Evolutionary conservation across 2,888 invertebrate species (phyloP).

Genomic region (Venustoraphidia nigricollis): DNA sequence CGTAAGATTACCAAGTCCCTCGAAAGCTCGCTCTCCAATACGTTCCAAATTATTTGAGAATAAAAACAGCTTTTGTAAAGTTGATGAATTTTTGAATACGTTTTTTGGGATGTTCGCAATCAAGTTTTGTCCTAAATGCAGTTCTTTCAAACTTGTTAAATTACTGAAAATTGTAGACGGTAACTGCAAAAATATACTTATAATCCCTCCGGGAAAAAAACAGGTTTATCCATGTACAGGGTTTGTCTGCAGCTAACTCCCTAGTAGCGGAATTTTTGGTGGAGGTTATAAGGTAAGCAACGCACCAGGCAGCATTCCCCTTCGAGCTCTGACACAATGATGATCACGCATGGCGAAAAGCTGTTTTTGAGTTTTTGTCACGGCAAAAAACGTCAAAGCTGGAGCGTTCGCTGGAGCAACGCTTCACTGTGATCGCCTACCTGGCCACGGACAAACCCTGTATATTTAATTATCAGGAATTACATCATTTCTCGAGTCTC

Average conservation of each 20-base stretch:
- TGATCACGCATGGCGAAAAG: too few relatives aligned
- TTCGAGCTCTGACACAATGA: too few relatives aligned
- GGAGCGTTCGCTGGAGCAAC: too few relatives aligned
- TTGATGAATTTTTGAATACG: constrained; percentile 37
- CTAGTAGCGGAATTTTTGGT: too few relatives aligned
- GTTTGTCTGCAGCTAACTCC: too few relatives aligned
- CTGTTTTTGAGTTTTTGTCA: too few relatives aligned
- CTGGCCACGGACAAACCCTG: too few relatives aligned
- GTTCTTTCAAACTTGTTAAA: constrained; percentile 38
- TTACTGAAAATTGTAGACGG: constrained; percentile 37
- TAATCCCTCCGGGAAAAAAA: not conserved
- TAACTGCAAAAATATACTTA: constrained; percentile 28
- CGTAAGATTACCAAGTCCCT: constrained; percentile 46
- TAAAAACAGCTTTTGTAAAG: constrained; percentile 49
- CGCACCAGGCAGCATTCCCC: too few relatives aligned
- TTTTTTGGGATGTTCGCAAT: constrained; percentile 39
- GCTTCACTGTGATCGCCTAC: too few relatives aligned
- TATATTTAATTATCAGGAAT: not conserved
- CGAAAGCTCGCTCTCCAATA: constrained; percentile 41
- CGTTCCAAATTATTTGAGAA: constrained; percentile 52
- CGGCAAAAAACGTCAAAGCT: too few relatives aligned
- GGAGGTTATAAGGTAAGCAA: too few relatives aligned
- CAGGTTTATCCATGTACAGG: too few relatives aligned
- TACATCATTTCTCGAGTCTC: not conserved
- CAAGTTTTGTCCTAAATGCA: constrained; percentile 54